A percentile compares a stretch with the other conserved stretches of the same genome.
phyloP scores from a whole-genome alignment of 2,113 vertebrate genomes.

The Cercopithecus mona region DNA sequence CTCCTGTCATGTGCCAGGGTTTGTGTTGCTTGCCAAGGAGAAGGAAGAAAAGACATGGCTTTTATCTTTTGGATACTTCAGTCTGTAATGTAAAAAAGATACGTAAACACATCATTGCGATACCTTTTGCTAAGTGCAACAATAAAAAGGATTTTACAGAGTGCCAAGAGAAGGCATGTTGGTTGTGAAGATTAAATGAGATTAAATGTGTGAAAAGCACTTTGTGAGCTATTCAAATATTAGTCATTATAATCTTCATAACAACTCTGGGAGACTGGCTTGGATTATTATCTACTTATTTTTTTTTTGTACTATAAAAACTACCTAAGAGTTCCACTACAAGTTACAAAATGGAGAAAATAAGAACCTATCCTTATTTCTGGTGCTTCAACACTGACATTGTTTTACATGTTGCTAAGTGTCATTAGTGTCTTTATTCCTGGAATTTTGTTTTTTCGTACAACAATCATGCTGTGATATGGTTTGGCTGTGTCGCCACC shows the following conservation, averaged over 20 bases:
- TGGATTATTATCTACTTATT: constrained; percentile 46
- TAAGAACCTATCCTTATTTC: not conserved
- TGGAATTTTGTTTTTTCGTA: not conserved
- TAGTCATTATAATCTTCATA: constrained; percentile 62
- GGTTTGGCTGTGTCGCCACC: too few species aligned
- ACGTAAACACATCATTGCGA: not conserved
- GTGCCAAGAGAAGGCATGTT: constrained; percentile 27
- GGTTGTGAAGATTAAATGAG: constrained; percentile 62
- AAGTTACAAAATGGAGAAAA: constrained; percentile 51
- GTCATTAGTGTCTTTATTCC: constrained; percentile 30
- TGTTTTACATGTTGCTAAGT: constrained; percentile 15
- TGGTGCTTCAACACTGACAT: not conserved
- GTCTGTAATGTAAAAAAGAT: not conserved
- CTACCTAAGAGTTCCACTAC: not conserved
- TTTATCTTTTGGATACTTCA: not conserved
- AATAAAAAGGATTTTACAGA: constrained; percentile 33
- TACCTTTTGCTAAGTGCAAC: not conserved
- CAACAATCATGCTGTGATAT: not conserved
- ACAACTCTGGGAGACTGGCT: constrained; percentile 48
- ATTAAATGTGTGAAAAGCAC: constrained; percentile 54
- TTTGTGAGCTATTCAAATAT: constrained; percentile 65
- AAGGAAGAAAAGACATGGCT: not conserved
- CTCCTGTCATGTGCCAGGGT: not conserved
- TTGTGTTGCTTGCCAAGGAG: not conserved
- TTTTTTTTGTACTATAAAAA: not conserved